These are phyloP conservation scores for Tyria jacobaeae DNA, from an alignment of 2,888 invertebrate species.

Conservation along the genomic window DNA sequence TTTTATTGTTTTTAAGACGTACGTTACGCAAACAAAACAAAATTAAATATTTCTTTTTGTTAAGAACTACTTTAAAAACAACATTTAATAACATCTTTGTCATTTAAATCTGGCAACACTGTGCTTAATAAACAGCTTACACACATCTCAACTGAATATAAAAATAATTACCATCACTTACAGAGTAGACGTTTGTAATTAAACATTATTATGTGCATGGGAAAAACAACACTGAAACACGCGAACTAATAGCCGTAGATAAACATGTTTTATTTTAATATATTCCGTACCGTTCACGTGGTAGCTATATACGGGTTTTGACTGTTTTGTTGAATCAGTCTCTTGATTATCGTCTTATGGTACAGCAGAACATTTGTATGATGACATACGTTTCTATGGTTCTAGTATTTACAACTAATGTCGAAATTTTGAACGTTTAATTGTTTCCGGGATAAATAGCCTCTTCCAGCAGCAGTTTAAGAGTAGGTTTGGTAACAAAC, in stretches of 20 bases:
- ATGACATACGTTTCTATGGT: no score
- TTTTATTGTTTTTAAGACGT: no score
- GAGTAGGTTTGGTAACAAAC: no score
- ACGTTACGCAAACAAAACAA: no score
- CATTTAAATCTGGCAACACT: conserved; percentile 4
- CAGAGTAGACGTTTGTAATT: not conserved
- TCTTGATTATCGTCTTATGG: no score
- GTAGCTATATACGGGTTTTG: not conserved
- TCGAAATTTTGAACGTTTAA: no score
- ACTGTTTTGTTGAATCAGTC: no score
- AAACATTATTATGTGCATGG: not conserved
- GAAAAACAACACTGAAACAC: not conserved
- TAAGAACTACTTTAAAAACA: not conserved
- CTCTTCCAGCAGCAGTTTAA: no score
- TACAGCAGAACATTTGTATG: not conserved
- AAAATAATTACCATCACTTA: conserved; percentile 1
- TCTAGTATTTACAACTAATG: no score
- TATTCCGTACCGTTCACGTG: not conserved
- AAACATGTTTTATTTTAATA: not conserved
- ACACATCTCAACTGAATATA: not conserved
- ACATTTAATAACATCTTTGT: not conserved
- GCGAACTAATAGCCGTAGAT: not conserved
- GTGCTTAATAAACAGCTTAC: conserved; percentile 3
- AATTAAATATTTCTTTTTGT: no score
- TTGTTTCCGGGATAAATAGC: no score